phyloP scores from a whole-genome alignment of 2,797 vertebrate species.

The Parauchenoglanis ngamensis region DNA sequence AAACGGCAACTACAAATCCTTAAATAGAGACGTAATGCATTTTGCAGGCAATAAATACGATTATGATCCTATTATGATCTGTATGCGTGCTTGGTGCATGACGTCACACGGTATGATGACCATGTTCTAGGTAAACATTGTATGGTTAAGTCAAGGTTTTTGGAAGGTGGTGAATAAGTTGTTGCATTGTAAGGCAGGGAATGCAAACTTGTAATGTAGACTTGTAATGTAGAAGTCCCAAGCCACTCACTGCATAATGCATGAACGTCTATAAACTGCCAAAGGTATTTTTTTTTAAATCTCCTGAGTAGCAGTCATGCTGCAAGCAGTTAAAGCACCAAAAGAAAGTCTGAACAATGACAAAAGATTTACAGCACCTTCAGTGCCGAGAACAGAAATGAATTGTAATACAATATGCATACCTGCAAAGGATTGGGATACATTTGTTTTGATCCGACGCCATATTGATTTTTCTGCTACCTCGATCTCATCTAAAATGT shows the following conservation, averaged over 20 bases:
- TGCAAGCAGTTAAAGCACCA: neutral
- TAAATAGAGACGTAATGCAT: neutral
- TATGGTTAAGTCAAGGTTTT: neutral
- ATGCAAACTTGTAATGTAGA: no score
- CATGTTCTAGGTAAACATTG: neutral
- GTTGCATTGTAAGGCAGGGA: neutral
- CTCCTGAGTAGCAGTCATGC: neutral
- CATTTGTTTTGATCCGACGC: constrained; percentile 13
- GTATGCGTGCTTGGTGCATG: neutral
- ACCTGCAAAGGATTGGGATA: neutral
- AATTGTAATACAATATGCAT: neutral
- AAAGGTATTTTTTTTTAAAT: neutral
- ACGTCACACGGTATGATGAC: neutral
- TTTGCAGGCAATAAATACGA: neutral
- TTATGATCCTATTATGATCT: neutral
- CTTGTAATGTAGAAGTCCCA: neutral
- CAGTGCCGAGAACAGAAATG: neutral
- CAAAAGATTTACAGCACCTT: neutral
- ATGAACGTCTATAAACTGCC: neutral
- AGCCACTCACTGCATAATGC: neutral
- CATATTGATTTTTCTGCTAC: constrained; percentile 9
- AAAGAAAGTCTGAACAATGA: neutral
- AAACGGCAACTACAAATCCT: neutral
- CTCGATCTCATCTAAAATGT: neutral
- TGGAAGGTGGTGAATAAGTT: neutral